These are phyloP conservation scores for Monopis laevigella DNA, from an alignment of 2,888 invertebrate genomes.

Conservation along the genomic window DNA sequence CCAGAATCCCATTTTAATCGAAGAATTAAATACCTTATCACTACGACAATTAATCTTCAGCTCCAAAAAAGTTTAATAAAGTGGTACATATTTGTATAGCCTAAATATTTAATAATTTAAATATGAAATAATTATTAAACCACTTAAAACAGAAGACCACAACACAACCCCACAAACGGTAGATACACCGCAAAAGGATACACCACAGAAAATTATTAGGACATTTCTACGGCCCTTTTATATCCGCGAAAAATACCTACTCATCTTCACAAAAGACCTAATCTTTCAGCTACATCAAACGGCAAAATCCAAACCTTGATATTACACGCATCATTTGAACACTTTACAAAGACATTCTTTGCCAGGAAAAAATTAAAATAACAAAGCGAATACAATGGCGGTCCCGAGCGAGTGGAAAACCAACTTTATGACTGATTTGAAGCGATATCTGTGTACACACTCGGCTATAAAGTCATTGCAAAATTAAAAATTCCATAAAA, in stretches of 20 bases:
- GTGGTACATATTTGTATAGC: not conserved
- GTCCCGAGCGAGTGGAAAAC: conserved; percentile 23
- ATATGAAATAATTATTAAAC: not conserved
- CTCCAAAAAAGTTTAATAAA: no score
- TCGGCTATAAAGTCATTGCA: conserved; percentile 28
- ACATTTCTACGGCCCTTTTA: conserved; percentile 28
- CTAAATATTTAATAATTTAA: not conserved
- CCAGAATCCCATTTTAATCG: no score
- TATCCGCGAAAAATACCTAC: conserved; percentile 46
- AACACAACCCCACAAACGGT: not conserved
- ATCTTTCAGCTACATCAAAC: conserved; percentile 58
- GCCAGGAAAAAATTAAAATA: conserved; percentile 59
- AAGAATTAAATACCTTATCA: no score
- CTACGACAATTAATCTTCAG: no score
- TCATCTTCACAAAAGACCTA: conserved; percentile 47
- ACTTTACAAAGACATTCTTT: conserved; percentile 63
- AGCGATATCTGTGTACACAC: conserved; percentile 22
- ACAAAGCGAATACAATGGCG: conserved; percentile 44
- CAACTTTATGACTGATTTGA: conserved; percentile 46
- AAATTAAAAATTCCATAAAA: conserved; percentile 47
- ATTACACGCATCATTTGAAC: conserved; percentile 65
- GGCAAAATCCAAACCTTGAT: conserved; percentile 46
- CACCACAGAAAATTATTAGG: conserved; percentile 17
- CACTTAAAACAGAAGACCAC: conserved; percentile 1
- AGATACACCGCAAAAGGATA: conserved; percentile 1